Base-by-base conservation (phyloP, 2,113 vertebrate genomes). In the Camarhynchus parvulus region DNA sequence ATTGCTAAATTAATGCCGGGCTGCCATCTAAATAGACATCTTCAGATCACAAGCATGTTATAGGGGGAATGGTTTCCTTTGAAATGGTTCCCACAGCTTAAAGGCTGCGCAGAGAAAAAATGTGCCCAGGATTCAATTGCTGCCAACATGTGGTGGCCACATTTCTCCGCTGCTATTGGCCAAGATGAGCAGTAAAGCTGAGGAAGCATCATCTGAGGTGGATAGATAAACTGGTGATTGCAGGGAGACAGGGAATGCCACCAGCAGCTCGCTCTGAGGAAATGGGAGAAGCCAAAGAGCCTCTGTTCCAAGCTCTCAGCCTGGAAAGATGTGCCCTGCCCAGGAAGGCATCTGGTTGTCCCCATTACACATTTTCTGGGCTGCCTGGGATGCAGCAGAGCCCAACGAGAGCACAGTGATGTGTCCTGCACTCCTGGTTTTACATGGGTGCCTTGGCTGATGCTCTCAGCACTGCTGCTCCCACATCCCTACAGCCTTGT, bases 121-220 rank as follows among this genome's bases (percentile, higher is more conserved):
- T 96, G 95, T 98, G 98, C 98, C 98, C 97, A 96, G 97, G 97
- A 96, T 97, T 96, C 80, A 90, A 91, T 92, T 53, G 92, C 96
- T 97, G 98, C 98, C 98, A 98, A 98, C 98, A 99, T 98, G 97
- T 99, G 98, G 97, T 98, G 97, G 96, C 98, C 98, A 98, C 97
- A 99, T 98, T 98, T 98, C 96, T 92, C 83, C 73, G 89, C 89
- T 12, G 77, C 96, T 88, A 83, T 91, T 93, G 96, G 88, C 94
- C 96, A 83, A 85, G 92, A 88, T 77, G 95, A 3, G 0, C 93
- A 78, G 77, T 33, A 41, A 84, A 86, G 77, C 89, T 9, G 90
- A 85, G 89, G 93, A 92, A 96, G 95, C 96, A 92, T 82, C 96
- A 47, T 77, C 70, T 69, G 94, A 96, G 95, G 95, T 94, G 91